Base-by-base conservation (phyloP, 2,797 vertebrate genomes). In the Artibeus jamaicensis region DNA sequence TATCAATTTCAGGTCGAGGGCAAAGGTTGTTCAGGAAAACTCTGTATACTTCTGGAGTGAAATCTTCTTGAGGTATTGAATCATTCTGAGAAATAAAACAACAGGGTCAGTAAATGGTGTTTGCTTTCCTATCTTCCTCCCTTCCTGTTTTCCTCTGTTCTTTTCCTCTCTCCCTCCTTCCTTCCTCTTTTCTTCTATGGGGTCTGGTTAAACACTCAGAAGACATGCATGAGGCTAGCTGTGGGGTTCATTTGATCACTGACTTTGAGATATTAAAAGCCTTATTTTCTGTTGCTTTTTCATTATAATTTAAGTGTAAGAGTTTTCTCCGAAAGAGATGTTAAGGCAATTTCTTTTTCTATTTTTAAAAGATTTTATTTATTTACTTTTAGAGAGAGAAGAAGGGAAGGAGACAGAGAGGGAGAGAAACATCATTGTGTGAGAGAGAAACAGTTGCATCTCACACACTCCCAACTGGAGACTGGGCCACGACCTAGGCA, bases 1-100 rank as follows among this genome's bases (percentile, higher is more conserved):
- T 99, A 99, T 99, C 99, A 39, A 99, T 99, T 98, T 99, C 99
- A n/a, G 99, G 99, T 34, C 99, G 98, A 76, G 99, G 99, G 96
- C 99, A 99, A 95, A 99, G 99, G 98, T 99, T 99, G 98, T 98
- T 99, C 97, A 99, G 97, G 97, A 99, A 99, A 97, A 99, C 98
- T 98, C 98, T 99, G 98, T 99, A 99, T 46, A 99, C 98, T n/a
- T 99, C 99, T 65, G 99, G 98, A 1, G 99, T 99, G 98, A 99
- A 99, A 97, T 99, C 99, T 0, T 99, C 99, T 98, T 99, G 99
- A 92, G 99, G 99, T 96, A 99, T 99, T 42, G 99, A 99, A 97
- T 99, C 99, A 90, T 99, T 99, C 99, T 99, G 98, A 67, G 90
- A 98, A 97, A 97, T 0, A 98, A 97, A 93, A 53, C 0, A 84